Evolutionary conservation across 1,140 invertebrate species (phyloP).

Genomic region (Agrilus planipennis): DNA sequence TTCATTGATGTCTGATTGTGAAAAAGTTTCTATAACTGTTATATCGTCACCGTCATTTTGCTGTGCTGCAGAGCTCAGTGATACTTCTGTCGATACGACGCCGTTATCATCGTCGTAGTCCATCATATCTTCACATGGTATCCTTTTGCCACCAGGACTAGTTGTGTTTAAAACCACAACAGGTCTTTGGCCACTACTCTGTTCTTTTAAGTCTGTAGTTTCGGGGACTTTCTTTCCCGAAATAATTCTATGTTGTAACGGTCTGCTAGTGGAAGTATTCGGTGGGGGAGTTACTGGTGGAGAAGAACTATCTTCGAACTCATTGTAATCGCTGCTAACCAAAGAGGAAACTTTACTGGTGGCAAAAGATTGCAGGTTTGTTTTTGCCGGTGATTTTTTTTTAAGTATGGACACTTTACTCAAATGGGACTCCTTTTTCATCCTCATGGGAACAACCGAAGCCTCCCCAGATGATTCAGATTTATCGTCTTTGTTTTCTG

Average conservation of each 20-base stretch:
- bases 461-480: slow-evolving; percentile 16
- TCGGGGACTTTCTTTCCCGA: slow-evolving; percentile 22
- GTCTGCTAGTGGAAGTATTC: slow-evolving; percentile 14
- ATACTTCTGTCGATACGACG: slow-evolving; percentile 45
- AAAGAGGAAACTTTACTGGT: slow-evolving; percentile 43
- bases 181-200: too few species aligned
- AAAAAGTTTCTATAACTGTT: slow-evolving; percentile 46
- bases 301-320: slow-evolving; percentile 50
- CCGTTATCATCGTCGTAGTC: slow-evolving; percentile 49
- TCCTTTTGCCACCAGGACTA: slow-evolving; percentile 30
- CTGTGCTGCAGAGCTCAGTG: slow-evolving; percentile 44
- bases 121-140: slow-evolving; percentile 36
- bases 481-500: slow-evolving; percentile 18
- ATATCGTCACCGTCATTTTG: slow-evolving; percentile 42
- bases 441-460: slow-evolving; percentile 10
- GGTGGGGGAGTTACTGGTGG: slow-evolving; percentile 45
- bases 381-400: slow-evolving; percentile 39
- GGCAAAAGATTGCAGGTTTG: slow-evolving; percentile 37
- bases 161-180: slow-evolving; percentile 20
- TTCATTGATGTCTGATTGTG: slow-evolving; percentile 39
- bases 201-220: slow-evolving; percentile 11
- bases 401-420: slow-evolving; percentile 45
- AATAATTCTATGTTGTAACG: slow-evolving; percentile 1
- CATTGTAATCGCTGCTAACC: slow-evolving; percentile 49
- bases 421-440: slow-evolving; percentile 38